Percentiles rank a stretch among this genome's conserved stretches.
Conservation (phyloP, 2,797 vertebrate species). For the Anomalospiza imberbis region DNA sequence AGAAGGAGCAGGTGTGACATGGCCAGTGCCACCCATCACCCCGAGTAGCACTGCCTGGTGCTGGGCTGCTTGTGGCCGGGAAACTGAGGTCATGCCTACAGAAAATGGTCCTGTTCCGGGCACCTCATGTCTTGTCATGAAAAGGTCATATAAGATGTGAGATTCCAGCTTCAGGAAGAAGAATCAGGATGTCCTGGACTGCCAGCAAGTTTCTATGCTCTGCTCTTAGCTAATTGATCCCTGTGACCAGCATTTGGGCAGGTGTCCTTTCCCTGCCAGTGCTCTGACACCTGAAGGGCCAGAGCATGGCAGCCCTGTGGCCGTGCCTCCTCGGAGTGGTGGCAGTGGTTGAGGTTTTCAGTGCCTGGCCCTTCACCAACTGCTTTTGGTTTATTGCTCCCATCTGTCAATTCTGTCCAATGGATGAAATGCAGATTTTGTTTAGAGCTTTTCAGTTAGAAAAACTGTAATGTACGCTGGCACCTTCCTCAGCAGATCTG, state of each 20-base stretch:
- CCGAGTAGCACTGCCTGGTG: accelerated
- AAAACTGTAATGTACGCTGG: neutral
- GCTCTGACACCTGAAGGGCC: neutral
- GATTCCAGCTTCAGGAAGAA: neutral
- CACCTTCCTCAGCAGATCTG: neutral
- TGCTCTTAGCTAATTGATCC: neutral
- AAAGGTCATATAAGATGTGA: neutral
- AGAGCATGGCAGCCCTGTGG: neutral
- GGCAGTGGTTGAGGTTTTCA: neutral
- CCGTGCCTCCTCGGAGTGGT: accelerated
- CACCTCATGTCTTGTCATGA: neutral
- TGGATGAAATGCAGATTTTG: neutral
- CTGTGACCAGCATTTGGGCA: neutral
- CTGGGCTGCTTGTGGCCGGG: accelerated
- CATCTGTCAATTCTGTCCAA: neutral
- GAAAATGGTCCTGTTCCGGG: neutral
- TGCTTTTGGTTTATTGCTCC: neutral
- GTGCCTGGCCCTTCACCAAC: neutral
- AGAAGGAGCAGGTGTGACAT: neutral
- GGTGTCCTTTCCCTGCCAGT: neutral
- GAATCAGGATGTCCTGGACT: neutral
- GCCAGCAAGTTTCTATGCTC: neutral
- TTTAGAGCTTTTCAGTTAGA: neutral
- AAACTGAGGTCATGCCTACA: too few relatives aligned
- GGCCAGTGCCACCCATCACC: accelerated